phyloP scores from a whole-genome alignment of 2,888 invertebrate genomes.

The Resseliella maxima region DNA sequence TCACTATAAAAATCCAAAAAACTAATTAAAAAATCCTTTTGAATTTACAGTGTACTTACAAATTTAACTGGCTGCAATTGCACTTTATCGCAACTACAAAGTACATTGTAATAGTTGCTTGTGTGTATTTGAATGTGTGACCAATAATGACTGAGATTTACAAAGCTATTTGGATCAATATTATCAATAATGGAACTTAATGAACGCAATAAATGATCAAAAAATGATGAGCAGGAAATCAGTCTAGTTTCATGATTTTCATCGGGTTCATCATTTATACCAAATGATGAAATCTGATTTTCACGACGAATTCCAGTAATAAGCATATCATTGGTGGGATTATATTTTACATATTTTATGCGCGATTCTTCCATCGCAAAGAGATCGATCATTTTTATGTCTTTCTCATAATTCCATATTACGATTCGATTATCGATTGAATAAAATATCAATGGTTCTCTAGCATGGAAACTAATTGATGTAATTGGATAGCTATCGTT shows the following conservation, averaged over 20 bases:
- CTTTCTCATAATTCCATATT: slow-evolving; percentile 51
- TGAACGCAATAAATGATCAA: slow-evolving; percentile 9
- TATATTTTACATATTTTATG: slow-evolving; percentile 55
- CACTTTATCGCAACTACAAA: neutral
- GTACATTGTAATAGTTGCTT: neutral
- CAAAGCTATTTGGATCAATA: slow-evolving; percentile 40
- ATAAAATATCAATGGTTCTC: slow-evolving; percentile 48
- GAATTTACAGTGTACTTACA: neutral
- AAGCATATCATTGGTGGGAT: slow-evolving; percentile 53
- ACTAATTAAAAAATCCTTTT: too few species aligned
- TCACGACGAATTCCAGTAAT: slow-evolving; percentile 56
- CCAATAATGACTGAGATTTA: slow-evolving; percentile 23
- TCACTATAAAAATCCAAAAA: too few species aligned
- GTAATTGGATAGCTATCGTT: slow-evolving; percentile 42
- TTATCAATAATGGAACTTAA: slow-evolving; percentile 22
- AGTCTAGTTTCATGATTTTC: slow-evolving; percentile 41
- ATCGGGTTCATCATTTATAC: slow-evolving; percentile 7
- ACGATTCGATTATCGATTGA: slow-evolving; percentile 42
- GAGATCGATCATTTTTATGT: neutral
- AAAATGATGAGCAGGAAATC: slow-evolving; percentile 32
- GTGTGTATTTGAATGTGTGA: slow-evolving; percentile 25
- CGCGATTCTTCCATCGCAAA: slow-evolving; percentile 29
- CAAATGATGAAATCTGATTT: slow-evolving; percentile 2
- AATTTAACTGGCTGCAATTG: slow-evolving; percentile 44
- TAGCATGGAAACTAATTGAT: slow-evolving; percentile 56